Base-by-base conservation (phyloP, 2,888 invertebrate species). In the Phyto melanocephala region DNA sequence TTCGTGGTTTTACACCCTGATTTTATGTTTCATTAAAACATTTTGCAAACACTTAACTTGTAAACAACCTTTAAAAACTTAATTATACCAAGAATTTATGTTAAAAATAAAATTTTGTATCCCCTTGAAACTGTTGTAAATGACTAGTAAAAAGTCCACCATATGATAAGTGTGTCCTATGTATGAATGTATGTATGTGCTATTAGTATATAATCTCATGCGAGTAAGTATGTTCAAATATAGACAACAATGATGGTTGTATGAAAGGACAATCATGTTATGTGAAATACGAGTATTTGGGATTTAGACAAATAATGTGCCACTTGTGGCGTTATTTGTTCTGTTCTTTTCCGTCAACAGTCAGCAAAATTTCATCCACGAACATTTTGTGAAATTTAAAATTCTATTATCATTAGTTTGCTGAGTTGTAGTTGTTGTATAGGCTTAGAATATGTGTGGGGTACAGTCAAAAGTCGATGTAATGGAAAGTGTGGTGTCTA, bases 41-140 rank as follows among this genome's bases (percentile, higher is more conserved):
- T 77, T 81, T 67, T 72, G 20, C 20, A 65, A 63, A 63, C 87
- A 87, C 88, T 88, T 88, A 87, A 88, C 86, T 81, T 83, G 80
- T 86, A 86, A 86, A 86, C 85, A 87, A 87, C 84, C 85, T 87
- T 88, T 87, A 87, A 87, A 87, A 87, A 89, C 87, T 86, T 86
- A 88, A 76, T 76, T 62, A 76, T 47, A 54, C 45, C 37, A 22
- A 72, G 67, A 54, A 84, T 84, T 84, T 85, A 86, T 50, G 60
- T 54, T 42, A 37, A 15, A 56, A 74, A 42, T 15, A 11, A 50
- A 37, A 40, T 24, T 35, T 52, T 3, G 33, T 54, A 80, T 65
- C 63, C 72, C 6, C 70, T 70, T 50, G 45, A 63, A 70, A 45
- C 28, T 45, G 2, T 22, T 68, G 15, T 4, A 60, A 60, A 74